Base-by-base conservation (phyloP, 2,888 invertebrate species). In the Hartigia nigra region DNA sequence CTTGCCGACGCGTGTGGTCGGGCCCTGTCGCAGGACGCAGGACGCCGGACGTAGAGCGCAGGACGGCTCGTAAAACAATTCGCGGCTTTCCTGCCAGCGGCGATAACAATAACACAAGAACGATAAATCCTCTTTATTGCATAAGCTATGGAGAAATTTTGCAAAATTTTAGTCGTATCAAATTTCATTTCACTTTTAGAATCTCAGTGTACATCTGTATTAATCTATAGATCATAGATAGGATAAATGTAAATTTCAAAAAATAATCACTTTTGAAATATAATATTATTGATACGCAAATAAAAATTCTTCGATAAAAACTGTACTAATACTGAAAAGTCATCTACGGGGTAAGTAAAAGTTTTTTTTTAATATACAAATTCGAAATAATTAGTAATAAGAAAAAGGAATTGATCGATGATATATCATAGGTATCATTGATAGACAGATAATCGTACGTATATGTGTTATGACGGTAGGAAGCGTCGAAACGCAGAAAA, bases 1-100 rank as follows among this genome's bases (percentile, higher is more conserved):
- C 90, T 90, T 88, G 91, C 89, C 91, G 88, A 91, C 90, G 91
- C 91, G 91, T 90, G 91, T 91, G 91, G 91, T 90, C 91, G 89
- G 72, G 23, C 14, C 34, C 75, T 31, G 75, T 31, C 36, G 75
- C 75, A 34, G 72, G 72, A 31, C 72, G 77, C 75, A 31, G 70
- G 74, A 80, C 78, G 84, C 77, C 76, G 80, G 78, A 79, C 82
- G 80, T 79, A 76, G 80, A 78, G 79, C 55, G 14, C 55, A 82
- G 82, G 78, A 79, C 80, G 83, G 78, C 12, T 31, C 32, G 32
- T 72, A 72, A 72, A 72, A 72, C 72, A 34, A 72, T 72, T 82
- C 81, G 78, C 79, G 79, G 75, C 79, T 72, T 34, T 72, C 72
- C 32, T 72, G 34, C 55, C 23, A 23, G 55, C 23, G 55, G 55